phyloP scores from a whole-genome alignment of 2,888 invertebrate genomes.

The Nomada hirtipes region DNA sequence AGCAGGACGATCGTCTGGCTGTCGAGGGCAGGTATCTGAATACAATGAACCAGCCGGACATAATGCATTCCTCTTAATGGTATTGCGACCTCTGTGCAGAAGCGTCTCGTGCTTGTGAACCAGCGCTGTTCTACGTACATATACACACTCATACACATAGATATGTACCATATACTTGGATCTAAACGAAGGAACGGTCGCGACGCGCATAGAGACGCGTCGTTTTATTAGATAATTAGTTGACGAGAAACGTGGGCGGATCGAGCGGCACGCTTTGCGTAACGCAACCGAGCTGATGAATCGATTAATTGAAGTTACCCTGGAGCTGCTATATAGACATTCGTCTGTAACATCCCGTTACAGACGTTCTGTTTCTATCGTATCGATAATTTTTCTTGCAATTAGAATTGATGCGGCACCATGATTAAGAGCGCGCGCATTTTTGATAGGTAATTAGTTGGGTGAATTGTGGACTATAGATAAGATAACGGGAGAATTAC shows the following conservation, averaged over 20 bases:
- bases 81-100: slow-evolving; percentile 67
- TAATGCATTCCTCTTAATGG: slow-evolving; percentile 77
- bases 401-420: no score
- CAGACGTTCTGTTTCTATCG: slow-evolving; percentile 13
- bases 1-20: slow-evolving; percentile 30
- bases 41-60: slow-evolving; percentile 78
- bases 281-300: slow-evolving; percentile 50
- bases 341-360: neutral
- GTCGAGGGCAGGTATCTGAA: slow-evolving; percentile 75
- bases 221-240: slow-evolving; percentile 72
- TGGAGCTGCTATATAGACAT: neutral
- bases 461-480: neutral
- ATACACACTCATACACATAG: neutral
- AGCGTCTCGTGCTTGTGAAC: slow-evolving; percentile 18
- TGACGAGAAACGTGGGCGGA: slow-evolving; percentile 69
- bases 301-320: slow-evolving; percentile 55
- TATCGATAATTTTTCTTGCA: slow-evolving; percentile 1
- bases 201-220: slow-evolving; percentile 43
- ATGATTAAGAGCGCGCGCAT: no score
- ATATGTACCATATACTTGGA: neutral
- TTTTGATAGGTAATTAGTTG: neutral
- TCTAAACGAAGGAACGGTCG: neutral
- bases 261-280: slow-evolving; percentile 61
- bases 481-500: neutral
- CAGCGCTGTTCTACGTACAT: neutral